Conservation (phyloP, 2,888 invertebrate genomes). For the Laothoe populi region DNA sequence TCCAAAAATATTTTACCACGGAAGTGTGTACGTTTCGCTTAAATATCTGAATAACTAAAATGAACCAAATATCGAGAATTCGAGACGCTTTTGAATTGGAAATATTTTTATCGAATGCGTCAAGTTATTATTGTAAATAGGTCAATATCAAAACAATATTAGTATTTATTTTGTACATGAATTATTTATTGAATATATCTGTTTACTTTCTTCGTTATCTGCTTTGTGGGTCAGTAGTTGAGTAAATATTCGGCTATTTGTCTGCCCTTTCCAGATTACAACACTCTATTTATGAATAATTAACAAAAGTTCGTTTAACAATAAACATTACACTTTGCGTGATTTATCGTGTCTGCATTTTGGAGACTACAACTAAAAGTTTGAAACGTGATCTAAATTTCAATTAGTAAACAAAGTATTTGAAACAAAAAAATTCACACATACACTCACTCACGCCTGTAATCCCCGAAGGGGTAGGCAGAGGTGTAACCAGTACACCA, state of each 20-base stretch:
- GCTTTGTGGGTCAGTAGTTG: slow-evolving; percentile 71
- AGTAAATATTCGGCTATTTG: slow-evolving; percentile 61
- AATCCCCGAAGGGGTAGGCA: too few relatives aligned
- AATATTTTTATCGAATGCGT: slow-evolving; percentile 43
- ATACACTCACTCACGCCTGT: too few relatives aligned
- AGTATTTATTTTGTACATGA: slow-evolving; percentile 67
- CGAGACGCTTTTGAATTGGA: slow-evolving; percentile 34
- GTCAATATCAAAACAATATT: slow-evolving; percentile 76
- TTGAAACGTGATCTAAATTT: slow-evolving; percentile 4
- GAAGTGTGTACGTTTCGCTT: not conserved
- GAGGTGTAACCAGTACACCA: too few relatives aligned
- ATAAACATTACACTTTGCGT: slow-evolving; percentile 5
- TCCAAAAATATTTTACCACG: not conserved
- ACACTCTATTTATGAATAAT: slow-evolving; percentile 44
- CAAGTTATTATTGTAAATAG: slow-evolving; percentile 57
- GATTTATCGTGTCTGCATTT: slow-evolving; percentile 4
- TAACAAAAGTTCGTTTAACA: not conserved
- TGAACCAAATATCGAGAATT: slow-evolving; percentile 7
- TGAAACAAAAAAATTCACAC: not conserved
- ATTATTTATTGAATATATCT: slow-evolving; percentile 69
- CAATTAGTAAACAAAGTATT: not conserved
- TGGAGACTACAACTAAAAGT: slow-evolving; percentile 15
- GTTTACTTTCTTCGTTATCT: slow-evolving; percentile 79
- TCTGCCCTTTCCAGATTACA: slow-evolving; percentile 54
- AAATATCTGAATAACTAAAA: slow-evolving; percentile 11